phyloP scores from a whole-genome alignment of 2,797 vertebrate species.

The Sebastes iracundus region DNA sequence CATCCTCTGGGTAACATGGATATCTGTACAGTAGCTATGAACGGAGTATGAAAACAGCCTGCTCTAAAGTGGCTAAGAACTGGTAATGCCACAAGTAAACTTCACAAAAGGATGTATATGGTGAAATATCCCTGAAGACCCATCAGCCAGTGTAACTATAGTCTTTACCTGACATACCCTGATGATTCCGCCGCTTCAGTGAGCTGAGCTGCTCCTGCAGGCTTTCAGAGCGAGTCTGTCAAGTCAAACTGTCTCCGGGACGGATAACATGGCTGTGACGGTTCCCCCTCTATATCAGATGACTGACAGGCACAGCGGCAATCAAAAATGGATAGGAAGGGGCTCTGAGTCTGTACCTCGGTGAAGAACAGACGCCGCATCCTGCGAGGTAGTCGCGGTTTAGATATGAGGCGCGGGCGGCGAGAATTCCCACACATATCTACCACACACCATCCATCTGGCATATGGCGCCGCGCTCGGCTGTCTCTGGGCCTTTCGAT shows the following conservation, averaged over 20 bases:
- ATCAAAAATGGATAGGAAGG: slow-evolving; percentile 61
- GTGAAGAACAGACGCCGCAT: slow-evolving; percentile 16
- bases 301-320: slow-evolving; percentile 58
- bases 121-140: slow-evolving; percentile 16
- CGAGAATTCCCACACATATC: slow-evolving; percentile 14
- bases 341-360: slow-evolving; percentile 27
- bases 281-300: slow-evolving; percentile 33
- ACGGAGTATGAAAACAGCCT: no score
- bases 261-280: slow-evolving; percentile 43
- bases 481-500: slow-evolving; percentile 49
- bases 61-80: background rate
- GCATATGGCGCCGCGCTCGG: slow-evolving; percentile 44
- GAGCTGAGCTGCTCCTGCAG: slow-evolving; percentile 51
- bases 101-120: background rate
- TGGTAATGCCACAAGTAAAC: background rate
- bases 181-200: slow-evolving; percentile 42
- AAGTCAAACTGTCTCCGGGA: slow-evolving; percentile 56
- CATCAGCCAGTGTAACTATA: background rate
- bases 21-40: background rate
- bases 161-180: slow-evolving; percentile 53
- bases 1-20: background rate
- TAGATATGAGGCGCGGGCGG: slow-evolving; percentile 4
- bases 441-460: slow-evolving; percentile 16
- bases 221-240: slow-evolving; percentile 56
- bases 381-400: slow-evolving; percentile 18